Conservation (phyloP, 2,888 invertebrate species). For the Crematogaster levior region DNA sequence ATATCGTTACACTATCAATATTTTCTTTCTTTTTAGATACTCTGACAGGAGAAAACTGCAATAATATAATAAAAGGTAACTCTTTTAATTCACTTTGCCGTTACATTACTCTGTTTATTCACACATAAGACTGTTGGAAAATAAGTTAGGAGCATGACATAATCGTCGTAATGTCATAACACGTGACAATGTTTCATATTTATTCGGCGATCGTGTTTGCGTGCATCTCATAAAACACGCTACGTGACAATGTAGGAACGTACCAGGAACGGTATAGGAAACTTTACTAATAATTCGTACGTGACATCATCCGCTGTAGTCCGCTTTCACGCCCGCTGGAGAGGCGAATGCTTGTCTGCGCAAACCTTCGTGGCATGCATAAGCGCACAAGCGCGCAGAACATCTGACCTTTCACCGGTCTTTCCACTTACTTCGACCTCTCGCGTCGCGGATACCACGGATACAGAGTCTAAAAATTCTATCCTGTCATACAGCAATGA, state of each 20-base stretch:
- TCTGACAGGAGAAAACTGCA: background rate
- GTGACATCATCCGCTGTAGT: slow-evolving; percentile 50
- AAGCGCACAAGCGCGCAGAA: slow-evolving; percentile 48
- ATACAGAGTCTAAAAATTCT: slow-evolving; percentile 15
- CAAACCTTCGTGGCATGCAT: slow-evolving; percentile 49
- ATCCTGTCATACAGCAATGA: slow-evolving; percentile 12
- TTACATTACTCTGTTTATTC: background rate
- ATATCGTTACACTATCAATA: background rate
- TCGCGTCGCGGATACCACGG: background rate
- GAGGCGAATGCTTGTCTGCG: slow-evolving; percentile 42
- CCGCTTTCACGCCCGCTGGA: slow-evolving; percentile 45
- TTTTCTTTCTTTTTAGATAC: background rate
- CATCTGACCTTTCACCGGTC: slow-evolving; percentile 51
- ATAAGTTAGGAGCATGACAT: background rate
- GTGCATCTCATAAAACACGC: slow-evolving; percentile 31
- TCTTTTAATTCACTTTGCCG: background rate
- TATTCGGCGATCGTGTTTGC: slow-evolving; percentile 21
- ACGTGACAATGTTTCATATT: slow-evolving; percentile 17
- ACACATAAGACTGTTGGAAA: slow-evolving; percentile 4
- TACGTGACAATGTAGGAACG: slow-evolving; percentile 28
- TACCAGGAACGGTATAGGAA: slow-evolving; percentile 44
- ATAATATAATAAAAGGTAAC: background rate
- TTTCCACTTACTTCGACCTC: slow-evolving; percentile 40
- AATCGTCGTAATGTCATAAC: slow-evolving; percentile 14
- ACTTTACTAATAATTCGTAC: slow-evolving; percentile 51